Conservation (phyloP, 2,888 invertebrate species). For the Graphium colonna region DNA sequence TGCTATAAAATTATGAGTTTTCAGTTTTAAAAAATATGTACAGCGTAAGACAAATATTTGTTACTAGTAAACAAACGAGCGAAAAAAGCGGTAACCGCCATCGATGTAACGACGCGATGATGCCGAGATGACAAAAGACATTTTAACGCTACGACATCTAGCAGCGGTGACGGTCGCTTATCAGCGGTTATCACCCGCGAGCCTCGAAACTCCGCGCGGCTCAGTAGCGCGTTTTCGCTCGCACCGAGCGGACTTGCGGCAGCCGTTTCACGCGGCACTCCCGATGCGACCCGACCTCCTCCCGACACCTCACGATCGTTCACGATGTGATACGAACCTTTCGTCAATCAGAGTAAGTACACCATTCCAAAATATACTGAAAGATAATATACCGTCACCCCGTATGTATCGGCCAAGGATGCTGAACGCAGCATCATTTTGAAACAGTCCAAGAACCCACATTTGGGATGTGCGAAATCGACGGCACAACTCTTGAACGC, state of each 20-base stretch:
- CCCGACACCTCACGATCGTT: slow-evolving; percentile 24
- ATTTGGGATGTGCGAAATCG: slow-evolving; percentile 7
- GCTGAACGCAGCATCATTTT: neutral
- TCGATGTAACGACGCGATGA: neutral
- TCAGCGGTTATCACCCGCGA: slow-evolving; percentile 71
- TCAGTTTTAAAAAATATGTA: no score
- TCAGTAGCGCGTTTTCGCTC: slow-evolving; percentile 63
- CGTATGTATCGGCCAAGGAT: slow-evolving; percentile 14
- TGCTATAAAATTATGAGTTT: no score
- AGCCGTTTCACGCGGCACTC: slow-evolving; percentile 29
- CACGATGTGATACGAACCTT: slow-evolving; percentile 22
- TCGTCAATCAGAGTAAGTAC: slow-evolving; percentile 26
- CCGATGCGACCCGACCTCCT: slow-evolving; percentile 32
- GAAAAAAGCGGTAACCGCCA: neutral
- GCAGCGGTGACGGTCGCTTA: slow-evolving; percentile 58
- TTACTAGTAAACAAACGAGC: no score
- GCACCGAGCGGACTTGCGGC: slow-evolving; percentile 47
- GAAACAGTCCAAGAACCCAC: neutral
- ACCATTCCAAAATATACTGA: no score
- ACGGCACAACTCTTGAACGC: slow-evolving; percentile 14
- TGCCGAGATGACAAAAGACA: slow-evolving; percentile 24
- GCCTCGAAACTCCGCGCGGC: slow-evolving; percentile 44
- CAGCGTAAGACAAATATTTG: no score
- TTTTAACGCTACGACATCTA: slow-evolving; percentile 42
- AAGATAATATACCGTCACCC: slow-evolving; percentile 20